These are phyloP conservation scores for Octodonta nipae DNA, from an alignment of 2,888 invertebrate species.

Conservation along the genomic window DNA sequence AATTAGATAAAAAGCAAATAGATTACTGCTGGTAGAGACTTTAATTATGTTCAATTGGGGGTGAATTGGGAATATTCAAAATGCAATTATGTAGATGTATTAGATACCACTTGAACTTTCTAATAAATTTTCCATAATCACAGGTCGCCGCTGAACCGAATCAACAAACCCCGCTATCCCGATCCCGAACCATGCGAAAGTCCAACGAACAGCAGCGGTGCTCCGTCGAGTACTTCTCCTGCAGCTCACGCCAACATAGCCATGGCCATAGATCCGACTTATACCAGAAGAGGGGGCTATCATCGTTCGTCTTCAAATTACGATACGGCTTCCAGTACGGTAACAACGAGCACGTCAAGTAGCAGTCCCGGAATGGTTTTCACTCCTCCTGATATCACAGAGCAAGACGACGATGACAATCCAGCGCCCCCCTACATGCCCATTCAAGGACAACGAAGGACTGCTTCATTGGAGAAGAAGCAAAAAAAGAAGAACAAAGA, in stretches of 20 bases:
- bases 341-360: constrained; percentile 28
- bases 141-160: constrained; percentile 24
- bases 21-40: too few species aligned
- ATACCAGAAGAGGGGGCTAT: constrained; percentile 28
- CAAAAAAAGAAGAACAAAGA: constrained; percentile 33
- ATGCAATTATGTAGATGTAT: too few species aligned
- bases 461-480: constrained; percentile 48
- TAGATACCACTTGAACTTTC: too few species aligned
- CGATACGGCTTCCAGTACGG: constrained; percentile 29
- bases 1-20: too few species aligned
- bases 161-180: constrained; percentile 29
- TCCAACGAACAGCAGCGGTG: constrained; percentile 9
- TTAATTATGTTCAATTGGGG: too few species aligned
- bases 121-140: too few species aligned
- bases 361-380: constrained; percentile 29
- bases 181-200: constrained; percentile 26
- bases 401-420: constrained; percentile 38
- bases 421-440: constrained; percentile 62
- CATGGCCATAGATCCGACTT: constrained; percentile 54
- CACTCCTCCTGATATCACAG: constrained; percentile 24
- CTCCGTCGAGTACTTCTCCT: constrained; percentile 19
- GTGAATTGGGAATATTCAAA: too few species aligned
- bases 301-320: constrained; percentile 28
- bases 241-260: constrained; percentile 45
- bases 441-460: constrained; percentile 59